A percentile compares a stretch with the other conserved stretches of the same genome.
Evolutionary conservation across 2,888 invertebrate species (phyloP).

Genomic region (Steinernema scapterisci): DNA sequence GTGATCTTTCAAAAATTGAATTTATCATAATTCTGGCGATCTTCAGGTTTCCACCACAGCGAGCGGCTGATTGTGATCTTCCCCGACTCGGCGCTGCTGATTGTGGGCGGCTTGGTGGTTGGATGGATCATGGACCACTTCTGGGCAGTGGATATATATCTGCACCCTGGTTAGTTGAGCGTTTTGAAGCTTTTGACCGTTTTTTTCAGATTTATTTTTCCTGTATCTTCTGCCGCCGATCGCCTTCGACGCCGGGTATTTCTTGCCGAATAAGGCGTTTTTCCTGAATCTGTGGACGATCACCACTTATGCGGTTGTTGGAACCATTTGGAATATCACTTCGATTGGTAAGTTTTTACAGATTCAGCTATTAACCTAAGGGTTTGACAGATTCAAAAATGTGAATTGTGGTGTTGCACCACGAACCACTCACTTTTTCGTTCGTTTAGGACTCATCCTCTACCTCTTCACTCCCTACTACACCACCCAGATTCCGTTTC

Average conservation of each 20-base stretch:
- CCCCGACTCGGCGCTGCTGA: slow-evolving; percentile 53
- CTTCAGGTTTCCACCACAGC: slow-evolving; percentile 45
- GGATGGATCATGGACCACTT: slow-evolving; percentile 39
- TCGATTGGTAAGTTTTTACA: slow-evolving; percentile 65
- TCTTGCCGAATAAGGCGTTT: slow-evolving; percentile 95
- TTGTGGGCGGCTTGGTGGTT: slow-evolving; percentile 47
- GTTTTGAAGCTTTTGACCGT: background rate
- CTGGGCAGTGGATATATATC: slow-evolving; percentile 40
- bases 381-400: too few species aligned
- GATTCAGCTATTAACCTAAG: background rate
- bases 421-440: too few species aligned
- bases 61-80: slow-evolving; percentile 39
- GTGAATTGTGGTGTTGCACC: background rate
- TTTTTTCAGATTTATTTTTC: slow-evolving; percentile 83
- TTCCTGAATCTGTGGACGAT: slow-evolving; percentile 94
- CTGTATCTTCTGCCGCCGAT: slow-evolving; percentile 96
- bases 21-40: background rate
- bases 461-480: slow-evolving; percentile 38
- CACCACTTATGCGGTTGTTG: slow-evolving; percentile 84
- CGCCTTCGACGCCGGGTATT: slow-evolving; percentile 95
- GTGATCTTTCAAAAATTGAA: slow-evolving; percentile 23
- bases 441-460: slow-evolving; percentile 38
- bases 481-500: slow-evolving; percentile 36
- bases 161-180: slow-evolving; percentile 40
- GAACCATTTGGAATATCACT: slow-evolving; percentile 91